Evolutionary conservation across 2,113 vertebrate species (phyloP), one percentile per base, ranked within the genome.

Genomic region (Brienomyrus brachyistius): DNA sequence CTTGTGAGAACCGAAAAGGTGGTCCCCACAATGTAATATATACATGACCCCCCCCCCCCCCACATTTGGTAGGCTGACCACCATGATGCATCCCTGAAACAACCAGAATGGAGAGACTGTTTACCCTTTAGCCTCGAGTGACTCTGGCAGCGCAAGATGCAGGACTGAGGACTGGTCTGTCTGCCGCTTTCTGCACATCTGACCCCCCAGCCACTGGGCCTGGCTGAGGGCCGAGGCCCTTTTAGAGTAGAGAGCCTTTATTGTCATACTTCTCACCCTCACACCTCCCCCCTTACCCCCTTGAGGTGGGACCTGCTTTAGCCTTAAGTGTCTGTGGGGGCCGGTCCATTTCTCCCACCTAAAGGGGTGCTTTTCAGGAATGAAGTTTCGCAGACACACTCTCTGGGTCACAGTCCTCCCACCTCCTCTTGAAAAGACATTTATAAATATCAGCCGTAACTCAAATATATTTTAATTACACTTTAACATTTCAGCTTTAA

Each of bases 341-440:
- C 15, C 31, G 74, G 74, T 80, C 74, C 74, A 80, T 43, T 80
- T 80, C 13, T 80, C 74, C 74, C 74, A 43, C 13, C 74, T 80
- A 19, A 40, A 43, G 74, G 74, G 31, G 74, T 80, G 74, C 13
- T 80, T 80, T 80, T 70, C 62, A 70, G 27, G n/a, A 70, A 70
- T 84, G 52, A 27, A 77, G 50, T 45, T 85, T 93, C 90, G 31
- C 43, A 89, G 51, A 27, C 62, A 13, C n/a, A 70, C 62, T 70
- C 3, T 70, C 62, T n/a, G 10, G 31, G 5, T 80, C 74, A 17
- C 31, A 40, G 0, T 40, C 5, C 35, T 80, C 15, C 74, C 35
- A 43, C 17, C 74, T 80, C 31, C 74, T 35, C 7, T 80, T 80
- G n/a, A 80, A 43, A 19, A 40, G 15, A 43, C 74, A 80, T 80